Percentiles rank a stretch among this genome's conserved stretches.
These are phyloP conservation scores for Drosophila santomea DNA, from an alignment of 1,140 invertebrate species.

Conservation along the genomic window DNA sequence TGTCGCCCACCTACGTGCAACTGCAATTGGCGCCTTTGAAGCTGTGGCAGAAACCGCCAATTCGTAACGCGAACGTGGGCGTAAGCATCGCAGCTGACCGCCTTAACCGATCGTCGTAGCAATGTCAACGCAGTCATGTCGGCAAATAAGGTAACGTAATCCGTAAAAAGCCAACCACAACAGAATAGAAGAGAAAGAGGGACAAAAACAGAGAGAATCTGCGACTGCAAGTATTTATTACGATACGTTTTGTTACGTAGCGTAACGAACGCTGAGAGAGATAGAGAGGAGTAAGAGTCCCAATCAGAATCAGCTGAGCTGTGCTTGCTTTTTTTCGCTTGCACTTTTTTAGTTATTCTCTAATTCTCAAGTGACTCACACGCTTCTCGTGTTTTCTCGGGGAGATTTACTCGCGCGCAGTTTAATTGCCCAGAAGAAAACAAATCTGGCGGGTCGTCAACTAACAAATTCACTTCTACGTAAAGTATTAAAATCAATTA, in stretches of 20 bases:
- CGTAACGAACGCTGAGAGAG: neutral
- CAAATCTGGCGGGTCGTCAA: constrained; percentile 37
- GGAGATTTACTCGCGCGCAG: constrained; percentile 61
- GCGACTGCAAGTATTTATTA: too few relatives aligned
- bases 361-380: constrained; percentile 64
- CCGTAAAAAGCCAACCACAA: constrained; percentile 54
- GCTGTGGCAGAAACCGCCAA: constrained; percentile 61
- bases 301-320: constrained; percentile 63
- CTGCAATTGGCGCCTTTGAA: constrained; percentile 72
- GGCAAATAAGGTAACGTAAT: constrained; percentile 61
- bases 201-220: neutral
- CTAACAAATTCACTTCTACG: constrained; percentile 62
- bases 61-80: constrained; percentile 44
- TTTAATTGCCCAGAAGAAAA: constrained; percentile 60
- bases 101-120: constrained; percentile 33
- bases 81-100: constrained; percentile 46
- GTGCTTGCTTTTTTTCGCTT: constrained; percentile 51
- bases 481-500: constrained; percentile 63
- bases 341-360: constrained; percentile 78
- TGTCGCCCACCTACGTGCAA: constrained; percentile 35
- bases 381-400: constrained; percentile 45
- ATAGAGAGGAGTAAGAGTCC: neutral
- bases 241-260: constrained; percentile 1
- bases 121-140: constrained; percentile 70
- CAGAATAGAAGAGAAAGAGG: constrained; percentile 55